phyloP scores from a whole-genome alignment of 1,140 invertebrate species.

The Pachypsylla venusta region DNA sequence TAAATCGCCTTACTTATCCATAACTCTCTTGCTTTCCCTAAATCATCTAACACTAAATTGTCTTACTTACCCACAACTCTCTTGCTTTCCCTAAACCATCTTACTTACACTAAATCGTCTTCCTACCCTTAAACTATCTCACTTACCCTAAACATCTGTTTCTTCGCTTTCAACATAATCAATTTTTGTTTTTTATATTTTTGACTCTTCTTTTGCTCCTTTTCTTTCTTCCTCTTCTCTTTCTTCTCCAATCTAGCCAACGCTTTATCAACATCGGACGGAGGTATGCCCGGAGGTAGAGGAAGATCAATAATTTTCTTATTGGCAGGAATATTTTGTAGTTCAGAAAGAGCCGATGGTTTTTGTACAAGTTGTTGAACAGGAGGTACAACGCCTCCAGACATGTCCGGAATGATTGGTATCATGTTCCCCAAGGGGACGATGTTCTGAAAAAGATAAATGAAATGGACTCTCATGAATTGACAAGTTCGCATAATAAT shows the following conservation, averaged over 20 bases:
- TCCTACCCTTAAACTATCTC: too few species aligned
- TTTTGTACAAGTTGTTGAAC: neutral
- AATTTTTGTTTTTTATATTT: neutral
- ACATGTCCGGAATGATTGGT: neutral
- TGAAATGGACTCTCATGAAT: too few species aligned
- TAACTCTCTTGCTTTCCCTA: too few species aligned
- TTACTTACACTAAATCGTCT: too few species aligned
- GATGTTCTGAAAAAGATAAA: slow-evolving; percentile 4
- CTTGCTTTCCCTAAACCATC: too few species aligned
- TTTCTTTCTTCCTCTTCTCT: neutral
- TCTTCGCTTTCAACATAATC: neutral
- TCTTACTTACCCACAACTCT: too few species aligned
- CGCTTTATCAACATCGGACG: neutral
- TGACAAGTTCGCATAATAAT: too few species aligned
- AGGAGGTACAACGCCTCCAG: neutral
- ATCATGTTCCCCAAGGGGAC: neutral
- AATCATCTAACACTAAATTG: too few species aligned
- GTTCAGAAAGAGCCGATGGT: neutral
- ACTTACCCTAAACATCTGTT: slow-evolving; percentile 5
- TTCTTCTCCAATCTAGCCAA: neutral
- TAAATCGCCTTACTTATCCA: too few species aligned
- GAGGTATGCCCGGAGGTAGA: neutral
- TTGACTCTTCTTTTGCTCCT: neutral
- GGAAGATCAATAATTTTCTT: neutral
- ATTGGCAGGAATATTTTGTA: neutral